phyloP scores from a whole-genome alignment of 2,113 vertebrate genomes.

The Chaenocephalus aceratus region DNA sequence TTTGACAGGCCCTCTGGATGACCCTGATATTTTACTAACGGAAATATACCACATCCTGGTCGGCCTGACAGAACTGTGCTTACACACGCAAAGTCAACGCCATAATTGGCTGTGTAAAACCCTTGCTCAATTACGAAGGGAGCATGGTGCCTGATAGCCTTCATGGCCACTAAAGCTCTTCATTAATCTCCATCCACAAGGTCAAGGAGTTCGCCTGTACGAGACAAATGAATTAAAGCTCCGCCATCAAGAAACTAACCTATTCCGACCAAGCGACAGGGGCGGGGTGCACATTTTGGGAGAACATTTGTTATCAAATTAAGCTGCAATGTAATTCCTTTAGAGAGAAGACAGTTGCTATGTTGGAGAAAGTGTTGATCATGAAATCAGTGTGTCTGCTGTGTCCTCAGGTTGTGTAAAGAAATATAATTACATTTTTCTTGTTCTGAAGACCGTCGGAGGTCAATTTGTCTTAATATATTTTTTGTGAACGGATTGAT shows the following conservation, averaged over 20 bases:
- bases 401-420: neutral
- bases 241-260: conserved; percentile 57
- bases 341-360: neutral
- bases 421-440: neutral
- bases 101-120: conserved; percentile 78
- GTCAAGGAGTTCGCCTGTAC: conserved; percentile 74
- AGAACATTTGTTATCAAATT: conserved; percentile 22
- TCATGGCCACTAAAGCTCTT: conserved; percentile 77
- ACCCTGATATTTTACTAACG: conserved; percentile 42
- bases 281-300: conserved; percentile 16
- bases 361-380: neutral
- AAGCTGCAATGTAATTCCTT: conserved; percentile 9
- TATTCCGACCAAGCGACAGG: conserved; percentile 28
- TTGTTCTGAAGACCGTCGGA: conserved; percentile 1
- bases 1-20: neutral
- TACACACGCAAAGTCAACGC: conserved; percentile 66
- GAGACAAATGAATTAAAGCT: conserved; percentile 76
- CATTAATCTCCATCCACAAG: conserved; percentile 81
- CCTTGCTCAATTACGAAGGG: conserved; percentile 69
- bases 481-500: too few species aligned
- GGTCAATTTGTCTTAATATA: too few species aligned
- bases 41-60: conserved; percentile 33
- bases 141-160: conserved; percentile 74
- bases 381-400: neutral
- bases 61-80: conserved; percentile 56